Evolutionary conservation across 35 echinoderm and acorn worm species (phyloP), one percentile per base, ranked within the genome.

Genomic region (Ptychodera flava): DNA sequence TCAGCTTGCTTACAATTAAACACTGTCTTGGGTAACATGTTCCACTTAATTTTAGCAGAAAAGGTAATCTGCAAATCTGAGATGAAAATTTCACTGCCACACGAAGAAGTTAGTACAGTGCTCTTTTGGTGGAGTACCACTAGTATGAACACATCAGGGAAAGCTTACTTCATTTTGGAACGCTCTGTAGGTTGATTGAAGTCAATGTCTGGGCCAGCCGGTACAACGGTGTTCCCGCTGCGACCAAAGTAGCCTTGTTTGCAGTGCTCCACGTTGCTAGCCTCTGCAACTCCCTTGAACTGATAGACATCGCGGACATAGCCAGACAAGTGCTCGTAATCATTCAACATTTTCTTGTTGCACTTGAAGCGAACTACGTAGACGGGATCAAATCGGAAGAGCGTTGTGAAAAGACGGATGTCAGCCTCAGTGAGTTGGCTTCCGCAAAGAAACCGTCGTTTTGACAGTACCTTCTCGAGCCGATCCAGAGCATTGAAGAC

Each of bases 311-410:
- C 82, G 2, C 30, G 34, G 2, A 37, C 14, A 83, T 83, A 83
- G 30, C 35, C 82, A 29, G 33, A 36, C 35, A 83, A 30, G 28
- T 83, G 30, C n/a, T 34, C n/a, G 35, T 83, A 83, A 37, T 83
- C 82, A 36, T 36, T 37, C 0, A 83, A 28, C 35, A 34, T 83
- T 28, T 83, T 83, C n/a, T 83, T 83, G 37, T 83, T 83, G 37
- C 82, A 83, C 35, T 83, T 83, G 31, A 83, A 83, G 14, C 37
- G 32, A 37, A 34, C 82, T 28, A 83, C 82, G 35, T 83, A 83
- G 35, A 83, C 82, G 35, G 32, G 34, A 36, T 83, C 82, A 83
- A 83, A 83, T 36, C 82, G 34, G 16, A 83, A 34, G 37, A 83
- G 82, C 30, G 34, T 37, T 14, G 34, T 34, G 29, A 83, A 83